Base-by-base conservation (phyloP, 2,113 vertebrate genomes). In the Sarotherodon lohbergeri region DNA sequence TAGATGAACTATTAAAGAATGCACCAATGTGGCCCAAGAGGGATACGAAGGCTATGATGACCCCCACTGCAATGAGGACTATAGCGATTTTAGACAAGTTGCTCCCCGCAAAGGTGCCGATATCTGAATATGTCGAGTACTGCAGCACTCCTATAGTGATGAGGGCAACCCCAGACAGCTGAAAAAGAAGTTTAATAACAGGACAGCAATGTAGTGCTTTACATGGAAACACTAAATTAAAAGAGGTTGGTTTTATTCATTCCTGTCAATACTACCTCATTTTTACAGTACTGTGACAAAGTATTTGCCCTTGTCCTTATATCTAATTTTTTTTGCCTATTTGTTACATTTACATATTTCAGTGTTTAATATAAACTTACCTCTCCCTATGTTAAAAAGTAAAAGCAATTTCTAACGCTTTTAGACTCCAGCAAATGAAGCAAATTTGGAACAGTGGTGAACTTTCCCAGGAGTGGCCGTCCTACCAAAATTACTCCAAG, bases 11-110 rank as follows among this genome's bases (percentile, higher is more conserved):
- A 39, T 90, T 41, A 9, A 80, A 13, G 4, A 84, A 90, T 1
- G 92, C 88, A 13, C 89, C 88, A 50, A 88, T 2, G 10, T 59
- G 48, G 14, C 91, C 92, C 59, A 92, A 11, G 36, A 92, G 2
- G 32, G 91, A 89, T 2, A 89, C 4, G 2, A 89, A 16, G 11
- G 39, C 2, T 7, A 90, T 66, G 43, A 12, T 63, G 84, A 41
- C 68, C 19, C 92, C 90, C 16, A 87, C 87, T 13, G 76, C 48
- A 34, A 90, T 91, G n/a, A 94, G 81, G n/a, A 89, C 81, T 24
- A 91, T 46, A 1, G 88, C 24, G 2, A 89, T 34, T 78, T 91
- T 84, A 17, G 83, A 81, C 36, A 92, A 61, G 48, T 50, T 5
- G 14, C 16, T 41, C 6, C 81, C 80, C 13, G 82, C 22, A 5